A percentile compares a stretch with the other conserved stretches of the same genome.
phyloP scores from a whole-genome alignment of 2,888 invertebrate genomes.

The Diarsia brunnea region DNA sequence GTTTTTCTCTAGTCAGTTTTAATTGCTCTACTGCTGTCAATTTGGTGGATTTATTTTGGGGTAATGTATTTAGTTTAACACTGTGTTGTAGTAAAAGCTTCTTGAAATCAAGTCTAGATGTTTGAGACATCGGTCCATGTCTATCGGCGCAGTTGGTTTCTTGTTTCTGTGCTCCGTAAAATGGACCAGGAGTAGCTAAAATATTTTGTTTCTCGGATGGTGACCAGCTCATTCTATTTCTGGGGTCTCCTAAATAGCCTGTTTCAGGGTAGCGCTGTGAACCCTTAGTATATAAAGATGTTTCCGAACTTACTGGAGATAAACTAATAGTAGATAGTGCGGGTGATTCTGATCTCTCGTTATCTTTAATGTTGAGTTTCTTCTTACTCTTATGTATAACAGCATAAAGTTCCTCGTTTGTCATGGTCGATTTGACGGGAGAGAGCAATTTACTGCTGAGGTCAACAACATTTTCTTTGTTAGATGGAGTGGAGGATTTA shows the following conservation, averaged over 20 bases:
- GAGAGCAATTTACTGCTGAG: conserved; percentile 90
- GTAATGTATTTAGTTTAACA: conserved; percentile 91
- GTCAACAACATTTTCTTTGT: conserved; percentile 87
- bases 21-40: conserved; percentile 95
- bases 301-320: conserved; percentile 89
- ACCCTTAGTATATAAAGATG: conserved; percentile 83
- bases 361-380: conserved; percentile 92
- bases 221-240: conserved; percentile 92
- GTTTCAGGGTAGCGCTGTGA: conserved; percentile 90
- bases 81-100: conserved; percentile 94
- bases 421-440: conserved; percentile 94
- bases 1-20: conserved; percentile 92
- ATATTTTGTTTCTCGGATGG: conserved; percentile 87
- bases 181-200: conserved; percentile 70
- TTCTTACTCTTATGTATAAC: conserved; percentile 95
- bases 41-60: conserved; percentile 91
- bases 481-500: conserved; percentile 93
- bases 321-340: conserved; percentile 85
- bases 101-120: conserved; percentile 96
- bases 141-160: conserved; percentile 91
- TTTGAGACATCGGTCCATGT: conserved; percentile 92
- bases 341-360: conserved; percentile 88
- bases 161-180: conserved; percentile 78
- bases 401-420: conserved; percentile 94
- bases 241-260: conserved; percentile 91